Evolutionary conservation across 2,797 vertebrate genomes (phyloP), one percentile per base, ranked within the genome.

Genomic region (Arremon brunneinucha): DNA sequence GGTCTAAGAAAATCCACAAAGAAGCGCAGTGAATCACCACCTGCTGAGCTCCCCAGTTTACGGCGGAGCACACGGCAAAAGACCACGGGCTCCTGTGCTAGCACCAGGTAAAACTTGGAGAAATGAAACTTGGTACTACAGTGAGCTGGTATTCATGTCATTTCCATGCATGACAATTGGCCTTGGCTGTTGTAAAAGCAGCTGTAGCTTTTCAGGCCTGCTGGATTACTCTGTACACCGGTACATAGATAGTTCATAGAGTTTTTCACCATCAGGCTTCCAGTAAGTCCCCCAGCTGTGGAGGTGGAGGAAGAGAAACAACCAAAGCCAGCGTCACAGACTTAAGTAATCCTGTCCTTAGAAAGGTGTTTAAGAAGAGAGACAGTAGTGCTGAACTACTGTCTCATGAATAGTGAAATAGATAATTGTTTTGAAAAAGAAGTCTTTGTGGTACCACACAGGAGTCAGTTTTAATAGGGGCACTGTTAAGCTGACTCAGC

Each of bases 11-110:
- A 99, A 98, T 99, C 99, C 85, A 99, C 98, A 8, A 99, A 99
- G 98, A 99, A 99, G 97, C 99, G 99, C 97, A 99, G 99, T 98
- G 99, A 99, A 98, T 99, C 99, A 97, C 99, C 99, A 98, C 99
- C 99, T 98, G 99, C 99, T 98, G 99, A 99, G 99, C 99, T 99
- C 99, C 99, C 99, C 99, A 99, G 98, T 98, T 98, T 98, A 98
- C 98, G 99, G 99, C 98, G 99, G 99, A 99, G 99, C 99, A 99
- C 99, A 99, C 99, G 99, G 97, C 99, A 99, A 98, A 99, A 99
- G 99, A 99, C 99, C 99, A 99, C 99, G 99, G 99, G 99, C 99
- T 99, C 99, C 98, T 99, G 99, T 98, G 99, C 99, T 98, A 99
- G 99, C 98, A 99, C 99, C 98, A 99, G 99, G 99, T 98, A 98